phyloP scores from a whole-genome alignment of 2,797 vertebrate species.

The Smutsia gigantea region DNA sequence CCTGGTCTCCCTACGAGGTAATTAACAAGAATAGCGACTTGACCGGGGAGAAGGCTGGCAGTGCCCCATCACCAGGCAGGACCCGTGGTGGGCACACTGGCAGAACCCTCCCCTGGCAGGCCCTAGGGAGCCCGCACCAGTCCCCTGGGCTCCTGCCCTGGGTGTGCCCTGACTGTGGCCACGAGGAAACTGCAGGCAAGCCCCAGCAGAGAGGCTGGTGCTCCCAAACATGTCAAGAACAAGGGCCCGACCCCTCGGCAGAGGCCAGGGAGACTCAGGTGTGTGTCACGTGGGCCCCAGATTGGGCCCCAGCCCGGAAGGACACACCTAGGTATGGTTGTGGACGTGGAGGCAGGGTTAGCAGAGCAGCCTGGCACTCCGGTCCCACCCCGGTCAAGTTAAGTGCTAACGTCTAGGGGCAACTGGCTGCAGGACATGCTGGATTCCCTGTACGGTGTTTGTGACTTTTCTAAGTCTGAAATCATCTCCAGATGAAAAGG shows the following conservation, averaged over 20 bases:
- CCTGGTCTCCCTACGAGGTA: too few species aligned
- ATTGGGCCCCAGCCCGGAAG: background rate
- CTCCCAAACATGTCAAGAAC: background rate
- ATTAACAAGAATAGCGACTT: too few species aligned
- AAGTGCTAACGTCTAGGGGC: too few species aligned
- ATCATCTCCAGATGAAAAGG: background rate
- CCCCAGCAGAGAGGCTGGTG: background rate
- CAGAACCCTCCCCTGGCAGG: too few species aligned
- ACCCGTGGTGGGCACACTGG: too few species aligned
- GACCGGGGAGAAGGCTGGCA: too few species aligned
- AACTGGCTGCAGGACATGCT: background rate
- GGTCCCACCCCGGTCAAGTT: too few species aligned
- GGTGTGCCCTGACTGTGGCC: rapidly evolving
- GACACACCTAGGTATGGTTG: too few species aligned
- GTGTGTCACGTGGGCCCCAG: rapidly evolving
- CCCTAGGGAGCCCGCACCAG: too few species aligned
- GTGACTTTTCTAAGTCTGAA: background rate
- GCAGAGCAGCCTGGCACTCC: too few species aligned
- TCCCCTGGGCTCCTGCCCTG: background rate
- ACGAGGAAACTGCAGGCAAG: rapidly evolving
- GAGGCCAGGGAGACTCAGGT: background rate
- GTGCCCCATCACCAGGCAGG: too few species aligned
- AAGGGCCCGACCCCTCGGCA: background rate
- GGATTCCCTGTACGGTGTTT: background rate
- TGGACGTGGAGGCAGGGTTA: too few species aligned